phyloP scores from a whole-genome alignment of 2,888 invertebrate species.

The Lepidocyrtoides sp. region DNA sequence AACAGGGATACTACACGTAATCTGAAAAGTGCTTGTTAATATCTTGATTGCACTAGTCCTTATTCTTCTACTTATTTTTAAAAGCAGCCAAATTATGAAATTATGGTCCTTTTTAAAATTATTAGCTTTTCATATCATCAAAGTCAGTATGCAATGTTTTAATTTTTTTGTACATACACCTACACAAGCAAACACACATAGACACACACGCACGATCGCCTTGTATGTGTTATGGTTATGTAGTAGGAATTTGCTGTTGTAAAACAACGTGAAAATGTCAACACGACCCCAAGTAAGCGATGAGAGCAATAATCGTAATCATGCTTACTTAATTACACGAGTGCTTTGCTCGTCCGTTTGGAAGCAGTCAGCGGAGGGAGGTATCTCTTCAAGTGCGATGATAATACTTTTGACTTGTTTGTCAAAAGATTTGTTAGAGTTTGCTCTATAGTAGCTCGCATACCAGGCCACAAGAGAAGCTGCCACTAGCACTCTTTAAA shows the following conservation, averaged over 20 bases:
- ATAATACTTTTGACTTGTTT: neutral
- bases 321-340: conserved; percentile 39
- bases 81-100: neutral
- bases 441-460: neutral
- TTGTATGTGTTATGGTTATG: conserved; percentile 19
- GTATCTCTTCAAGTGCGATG: neutral
- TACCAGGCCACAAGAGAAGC: neutral
- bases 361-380: neutral
- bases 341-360: neutral
- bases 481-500: conserved; percentile 2
- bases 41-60: conserved; percentile 17
- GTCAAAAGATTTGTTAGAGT: conserved; percentile 20
- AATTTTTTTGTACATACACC: neutral
- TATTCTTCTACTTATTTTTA: neutral
- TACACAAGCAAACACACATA: neutral
- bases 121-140: neutral
- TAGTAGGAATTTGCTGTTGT: neutral
- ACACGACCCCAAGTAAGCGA: neutral
- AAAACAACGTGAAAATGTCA: conserved; percentile 29
- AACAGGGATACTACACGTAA: neutral
- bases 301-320: conserved; percentile 9
- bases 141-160: neutral
- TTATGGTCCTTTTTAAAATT: neutral
- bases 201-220: neutral
- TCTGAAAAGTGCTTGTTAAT: neutral